Percentiles rank a stretch among this genome's conserved stretches.
Evolutionary conservation across 2,888 invertebrate species (phyloP).

Genomic region (Melanargia galathea): DNA sequence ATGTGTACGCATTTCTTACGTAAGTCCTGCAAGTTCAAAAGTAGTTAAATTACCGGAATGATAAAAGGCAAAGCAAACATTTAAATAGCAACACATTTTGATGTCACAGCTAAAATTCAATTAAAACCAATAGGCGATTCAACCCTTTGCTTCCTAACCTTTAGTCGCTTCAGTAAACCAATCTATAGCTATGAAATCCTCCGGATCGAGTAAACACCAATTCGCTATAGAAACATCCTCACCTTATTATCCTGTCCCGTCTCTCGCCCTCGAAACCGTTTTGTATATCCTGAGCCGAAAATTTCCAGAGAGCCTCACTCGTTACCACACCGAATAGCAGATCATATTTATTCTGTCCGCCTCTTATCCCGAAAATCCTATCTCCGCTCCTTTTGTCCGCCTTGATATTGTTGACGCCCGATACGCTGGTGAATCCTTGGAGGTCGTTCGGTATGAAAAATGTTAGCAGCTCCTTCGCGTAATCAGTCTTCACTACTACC

Average conservation of each 20-base stretch:
- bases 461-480: constrained; percentile 89
- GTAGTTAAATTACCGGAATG: neutral
- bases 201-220: constrained; percentile 58
- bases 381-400: constrained; percentile 85
- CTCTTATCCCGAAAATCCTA: constrained; percentile 80
- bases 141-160: constrained; percentile 11
- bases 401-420: constrained; percentile 81
- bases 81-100: constrained; percentile 10
- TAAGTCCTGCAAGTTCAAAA: constrained; percentile 85
- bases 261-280: constrained; percentile 94
- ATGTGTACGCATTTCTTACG: constrained; percentile 97
- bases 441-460: constrained; percentile 86
- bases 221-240: constrained; percentile 73
- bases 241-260: constrained; percentile 91
- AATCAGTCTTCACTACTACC: constrained; percentile 94
- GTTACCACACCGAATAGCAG: constrained; percentile 96
- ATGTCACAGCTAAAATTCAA: constrained; percentile 3
- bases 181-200: constrained; percentile 20
- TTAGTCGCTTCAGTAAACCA: constrained; percentile 17
- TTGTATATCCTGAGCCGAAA: constrained; percentile 92
- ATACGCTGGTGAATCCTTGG: constrained; percentile 84
- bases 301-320: constrained; percentile 95
- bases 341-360: constrained; percentile 87
- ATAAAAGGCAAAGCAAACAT: neutral
- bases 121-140: constrained; percentile 4